phyloP scores from a whole-genome alignment of 1,140 invertebrate species.

The Heliconius congener region DNA sequence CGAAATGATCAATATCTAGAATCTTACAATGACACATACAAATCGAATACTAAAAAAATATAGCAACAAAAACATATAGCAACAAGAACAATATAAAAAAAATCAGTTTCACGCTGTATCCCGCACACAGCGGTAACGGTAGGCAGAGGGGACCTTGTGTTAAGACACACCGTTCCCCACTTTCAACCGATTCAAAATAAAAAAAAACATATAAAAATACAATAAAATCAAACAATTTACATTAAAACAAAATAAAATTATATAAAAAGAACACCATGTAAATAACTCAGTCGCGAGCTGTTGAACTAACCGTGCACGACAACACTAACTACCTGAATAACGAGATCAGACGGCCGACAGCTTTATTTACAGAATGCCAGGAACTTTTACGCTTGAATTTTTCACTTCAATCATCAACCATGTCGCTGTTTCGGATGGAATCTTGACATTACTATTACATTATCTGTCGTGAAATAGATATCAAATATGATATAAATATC shows the following conservation, averaged over 20 bases:
- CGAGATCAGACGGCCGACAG: constrained; percentile 8
- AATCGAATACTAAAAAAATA: no score
- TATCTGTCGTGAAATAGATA: background rate
- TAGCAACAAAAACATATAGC: no score
- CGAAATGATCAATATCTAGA: no score
- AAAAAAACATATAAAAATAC: no score
- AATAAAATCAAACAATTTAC: background rate
- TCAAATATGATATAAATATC: no score
- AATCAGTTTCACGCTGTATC: no score
- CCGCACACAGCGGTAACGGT: no score
- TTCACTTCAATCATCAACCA: background rate
- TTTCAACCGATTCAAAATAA: no score
- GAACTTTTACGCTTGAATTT: constrained; percentile 9
- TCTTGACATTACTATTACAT: background rate
- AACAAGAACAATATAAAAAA: no score
- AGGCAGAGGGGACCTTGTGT: no score
- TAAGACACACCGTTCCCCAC: no score
- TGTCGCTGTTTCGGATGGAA: background rate
- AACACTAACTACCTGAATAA: constrained; percentile 14
- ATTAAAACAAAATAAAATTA: background rate
- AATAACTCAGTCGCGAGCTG: background rate
- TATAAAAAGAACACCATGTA: background rate
- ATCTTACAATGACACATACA: no score
- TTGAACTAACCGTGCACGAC: constrained; percentile 13
- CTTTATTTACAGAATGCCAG: constrained; percentile 10